These are phyloP conservation scores for Leucopsar rothschildi DNA, from an alignment of 2,113 vertebrate genomes.

Conservation along the genomic window DNA sequence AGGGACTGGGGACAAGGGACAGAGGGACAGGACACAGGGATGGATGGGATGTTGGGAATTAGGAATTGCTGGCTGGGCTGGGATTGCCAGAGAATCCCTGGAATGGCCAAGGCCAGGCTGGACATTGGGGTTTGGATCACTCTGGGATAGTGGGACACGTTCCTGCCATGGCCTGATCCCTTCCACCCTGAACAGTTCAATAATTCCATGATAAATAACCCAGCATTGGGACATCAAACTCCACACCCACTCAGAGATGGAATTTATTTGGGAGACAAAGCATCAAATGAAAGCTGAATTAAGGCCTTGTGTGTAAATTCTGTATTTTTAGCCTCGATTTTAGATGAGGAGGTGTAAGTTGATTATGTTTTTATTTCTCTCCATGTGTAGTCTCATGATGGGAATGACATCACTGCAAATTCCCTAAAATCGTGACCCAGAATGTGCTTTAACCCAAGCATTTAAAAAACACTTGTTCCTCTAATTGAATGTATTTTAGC, in stretches of 20 bases:
- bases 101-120: accelerated
- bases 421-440: background rate
- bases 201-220: background rate
- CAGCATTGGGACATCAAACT: accelerated
- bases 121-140: background rate
- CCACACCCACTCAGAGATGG: background rate
- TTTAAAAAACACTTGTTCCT: background rate
- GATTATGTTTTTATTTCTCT: background rate
- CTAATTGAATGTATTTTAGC: background rate
- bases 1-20: background rate
- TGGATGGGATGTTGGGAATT: too few relatives aligned
- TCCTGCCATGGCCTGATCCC: too few relatives aligned
- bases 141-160: accelerated
- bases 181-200: background rate
- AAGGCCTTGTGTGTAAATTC: accelerated
- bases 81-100: background rate
- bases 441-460: background rate
- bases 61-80: background rate
- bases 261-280: background rate
- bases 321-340: background rate
- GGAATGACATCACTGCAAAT: background rate
- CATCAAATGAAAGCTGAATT: background rate
- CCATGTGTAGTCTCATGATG: background rate
- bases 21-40: background rate
- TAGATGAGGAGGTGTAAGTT: background rate